A percentile compares a stretch with the other conserved stretches of the same genome.
Evolutionary conservation across 2,113 vertebrate genomes (phyloP).

Genomic region (Phylloscopus trochiloides): DNA sequence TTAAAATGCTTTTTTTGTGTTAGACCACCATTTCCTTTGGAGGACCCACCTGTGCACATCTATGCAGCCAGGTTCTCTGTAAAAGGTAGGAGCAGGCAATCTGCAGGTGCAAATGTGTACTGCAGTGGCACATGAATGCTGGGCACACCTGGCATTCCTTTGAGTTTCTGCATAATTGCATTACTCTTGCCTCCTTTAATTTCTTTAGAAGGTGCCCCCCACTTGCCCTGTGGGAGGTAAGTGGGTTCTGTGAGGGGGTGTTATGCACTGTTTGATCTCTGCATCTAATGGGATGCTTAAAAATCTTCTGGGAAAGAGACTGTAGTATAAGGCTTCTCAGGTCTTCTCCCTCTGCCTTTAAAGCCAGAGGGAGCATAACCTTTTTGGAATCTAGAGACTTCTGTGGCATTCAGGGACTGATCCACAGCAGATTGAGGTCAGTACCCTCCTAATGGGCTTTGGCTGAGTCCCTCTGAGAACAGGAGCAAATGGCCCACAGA

Average conservation of each 20-base stretch:
- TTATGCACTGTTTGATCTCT: background rate
- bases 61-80: background rate
- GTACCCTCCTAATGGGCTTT: background rate
- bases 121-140: accelerated
- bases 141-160: background rate
- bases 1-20: background rate
- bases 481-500: background rate
- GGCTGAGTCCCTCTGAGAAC: background rate
- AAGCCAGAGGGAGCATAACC: background rate
- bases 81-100: background rate
- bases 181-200: background rate
- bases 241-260: too few relatives aligned
- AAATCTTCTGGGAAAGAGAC: background rate
- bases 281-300: background rate
- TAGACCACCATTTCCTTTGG: background rate
- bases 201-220: background rate
- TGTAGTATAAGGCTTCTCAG: background rate
- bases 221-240: background rate
- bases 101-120: background rate
- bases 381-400: background rate
- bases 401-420: background rate
- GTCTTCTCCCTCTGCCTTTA: background rate
- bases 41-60: background rate
- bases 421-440: background rate
- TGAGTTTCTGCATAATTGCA: background rate